Conservation (phyloP, 1,140 invertebrate genomes). For the Eriosoma lanigerum region DNA sequence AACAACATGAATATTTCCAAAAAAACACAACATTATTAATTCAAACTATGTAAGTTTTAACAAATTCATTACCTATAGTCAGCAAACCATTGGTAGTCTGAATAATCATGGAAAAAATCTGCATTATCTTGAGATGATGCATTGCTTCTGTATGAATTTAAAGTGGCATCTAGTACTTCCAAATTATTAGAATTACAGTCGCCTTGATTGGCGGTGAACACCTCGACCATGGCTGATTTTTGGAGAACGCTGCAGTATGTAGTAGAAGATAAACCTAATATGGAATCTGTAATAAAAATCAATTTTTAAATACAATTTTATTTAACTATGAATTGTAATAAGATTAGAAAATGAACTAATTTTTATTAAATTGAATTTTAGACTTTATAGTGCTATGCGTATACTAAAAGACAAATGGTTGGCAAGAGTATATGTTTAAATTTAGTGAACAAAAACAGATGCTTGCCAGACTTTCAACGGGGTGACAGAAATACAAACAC, state of each 20-base stretch:
- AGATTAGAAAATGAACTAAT: conserved; percentile 32
- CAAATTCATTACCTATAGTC: conserved; percentile 82
- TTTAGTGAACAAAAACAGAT: conserved; percentile 50
- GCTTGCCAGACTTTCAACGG: conserved; percentile 30
- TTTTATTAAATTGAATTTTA: conserved; percentile 38
- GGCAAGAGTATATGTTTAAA: conserved; percentile 45
- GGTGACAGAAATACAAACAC: conserved; percentile 39
- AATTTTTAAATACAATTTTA: not conserved
- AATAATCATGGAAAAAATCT: conserved; percentile 84
- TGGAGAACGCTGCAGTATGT: conserved; percentile 24
- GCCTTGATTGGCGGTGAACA: conserved; percentile 43
- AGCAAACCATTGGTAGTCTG: conserved; percentile 85
- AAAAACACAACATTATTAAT: too few species aligned
- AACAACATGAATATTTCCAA: too few species aligned
- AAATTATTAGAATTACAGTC: conserved; percentile 52
- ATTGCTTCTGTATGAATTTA: conserved; percentile 50
- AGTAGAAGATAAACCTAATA: conserved; percentile 37
- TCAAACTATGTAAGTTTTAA: too few species aligned
- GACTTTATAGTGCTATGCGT: not conserved
- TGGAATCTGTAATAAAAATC: conserved; percentile 30
- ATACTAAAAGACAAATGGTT: conserved; percentile 34
- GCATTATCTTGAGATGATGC: conserved; percentile 51
- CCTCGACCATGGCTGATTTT: conserved; percentile 47
- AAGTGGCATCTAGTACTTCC: conserved; percentile 23
- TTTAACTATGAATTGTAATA: not conserved